Base-by-base conservation (phyloP, 2,888 invertebrate species). In the Deilephila elpenor region DNA sequence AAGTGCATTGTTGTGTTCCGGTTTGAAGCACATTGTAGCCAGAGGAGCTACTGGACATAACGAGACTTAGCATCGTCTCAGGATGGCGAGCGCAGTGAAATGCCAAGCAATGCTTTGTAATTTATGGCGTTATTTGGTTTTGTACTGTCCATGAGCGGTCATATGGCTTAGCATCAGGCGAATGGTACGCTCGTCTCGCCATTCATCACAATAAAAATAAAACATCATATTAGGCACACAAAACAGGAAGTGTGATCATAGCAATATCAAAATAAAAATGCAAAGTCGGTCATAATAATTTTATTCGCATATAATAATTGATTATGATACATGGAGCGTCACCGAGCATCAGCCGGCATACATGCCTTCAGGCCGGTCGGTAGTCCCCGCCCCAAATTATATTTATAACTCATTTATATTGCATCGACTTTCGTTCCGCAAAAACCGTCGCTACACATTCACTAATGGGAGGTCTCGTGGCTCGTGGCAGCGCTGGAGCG, bases 291-390 rank as follows among this genome's bases (percentile, higher is more conserved):
- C 93, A 93, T 93, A 89, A 92, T 93, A 92, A 88, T 93, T 94
- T 94, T 93, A 94, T 92, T 94, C 91, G 93, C 93, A 93, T 94
- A 93, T 92, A 91, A 92, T 93, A 92, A 93, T 93, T 93, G 94
- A 93, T 94, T 94, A 94, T 94, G 93, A 94, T 94, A 94, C 94
- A 94, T 92, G 92, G 90, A 93, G 89, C 88, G 87, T 83, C 79
- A 88, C 86, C 83, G 85, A 85, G 87, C 88, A 85, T 86, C 89
- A 83, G 82, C 86, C 86, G 83, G 85, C 85, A 80, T 81, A 82
- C 82, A 83, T 79, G 85, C 85, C 84, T 87, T 44, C 85, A 82
- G 83, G 84, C 80, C 83, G 83, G 82, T 84, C 85, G 84, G 82
- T 83, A 82, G 84, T 84, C 83, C 83, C 82, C 83, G 84, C 90